These are phyloP conservation scores for Mormyrops attenuatus DNA, from an alignment of 2,797 vertebrate genomes.

Conservation along the genomic window DNA sequence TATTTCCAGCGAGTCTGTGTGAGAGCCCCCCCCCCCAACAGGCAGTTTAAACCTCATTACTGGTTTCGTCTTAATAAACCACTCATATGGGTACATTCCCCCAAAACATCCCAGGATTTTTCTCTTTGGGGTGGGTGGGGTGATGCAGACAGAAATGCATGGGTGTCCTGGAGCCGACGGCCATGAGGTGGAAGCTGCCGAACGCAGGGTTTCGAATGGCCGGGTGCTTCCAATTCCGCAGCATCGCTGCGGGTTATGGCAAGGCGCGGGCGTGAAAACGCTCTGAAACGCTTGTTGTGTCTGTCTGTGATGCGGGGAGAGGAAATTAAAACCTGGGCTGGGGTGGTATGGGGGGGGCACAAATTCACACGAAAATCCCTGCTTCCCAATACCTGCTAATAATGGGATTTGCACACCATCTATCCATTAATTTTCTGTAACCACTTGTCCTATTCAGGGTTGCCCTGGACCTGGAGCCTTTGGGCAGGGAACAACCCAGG, in stretches of 20 bases:
- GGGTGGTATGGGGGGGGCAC: not conserved
- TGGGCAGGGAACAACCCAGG: no score
- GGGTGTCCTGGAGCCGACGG: constrained; percentile 57
- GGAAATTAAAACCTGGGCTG: constrained; percentile 55
- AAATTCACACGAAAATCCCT: not conserved
- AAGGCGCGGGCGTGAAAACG: constrained; percentile 55
- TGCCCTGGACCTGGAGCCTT: no score
- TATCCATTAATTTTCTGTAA: not conserved
- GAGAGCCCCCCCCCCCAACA: not conserved
- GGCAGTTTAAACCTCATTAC: not conserved
- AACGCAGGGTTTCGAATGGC: constrained; percentile 46
- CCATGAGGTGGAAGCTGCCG: constrained; percentile 51
- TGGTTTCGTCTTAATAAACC: constrained; percentile 55
- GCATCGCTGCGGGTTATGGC: constrained; percentile 62
- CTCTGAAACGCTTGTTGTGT: constrained; percentile 57
- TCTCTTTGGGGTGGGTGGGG: constrained; percentile 49
- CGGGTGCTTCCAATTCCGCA: constrained; percentile 57
- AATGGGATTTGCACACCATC: not conserved
- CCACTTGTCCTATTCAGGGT: no score
- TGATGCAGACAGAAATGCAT: constrained; percentile 57
- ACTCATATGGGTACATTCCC: constrained; percentile 55
- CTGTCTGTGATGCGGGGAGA: constrained; percentile 40
- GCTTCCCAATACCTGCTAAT: not conserved
- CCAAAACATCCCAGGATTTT: constrained; percentile 53
- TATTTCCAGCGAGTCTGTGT: constrained; percentile 41